Base-by-base conservation (phyloP, 2,113 vertebrate genomes). In the Xiphorhynchus elegans region DNA sequence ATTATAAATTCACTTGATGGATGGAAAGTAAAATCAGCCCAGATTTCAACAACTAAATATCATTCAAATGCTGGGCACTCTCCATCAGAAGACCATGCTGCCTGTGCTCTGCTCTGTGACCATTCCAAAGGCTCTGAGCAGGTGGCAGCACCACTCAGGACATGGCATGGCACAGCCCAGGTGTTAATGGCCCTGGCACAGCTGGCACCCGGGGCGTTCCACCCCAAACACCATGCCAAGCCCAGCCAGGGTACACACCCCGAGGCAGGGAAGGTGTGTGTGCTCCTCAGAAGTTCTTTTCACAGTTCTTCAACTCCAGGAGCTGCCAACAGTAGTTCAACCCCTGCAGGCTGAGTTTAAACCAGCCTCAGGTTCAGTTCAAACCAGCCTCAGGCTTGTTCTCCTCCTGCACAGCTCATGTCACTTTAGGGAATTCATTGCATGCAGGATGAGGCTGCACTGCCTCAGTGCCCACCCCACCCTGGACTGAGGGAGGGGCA, bases 51-150 rank as follows among this genome's bases (percentile, higher is more conserved):
- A 56, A 63, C 3, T 74, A 28, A 29, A 64, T 72, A 4, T 3
- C 8, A 77, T 67, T 44, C 17, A 70, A 70, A 70, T 17, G 52
- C 83, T 66, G 67, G 26, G 31, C 63, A 58, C 29, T 52, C 14
- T 6, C 19, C 17, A 46, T 31, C 1, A 3, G 2, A 64, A 56
- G 21, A 50, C 23, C 15, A 20, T 0, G 0, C 19, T 37, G 74
- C 13, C 58, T 89, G 21, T 85, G 66, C 31, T 84, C 37, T 50
- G 42, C 31, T 64, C 31, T 74, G 63, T 53, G 47, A 42, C 9
- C 21, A 6, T 42, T 69, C 40, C 44, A 7, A 7, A n/a, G 79
- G 13, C 44, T 13, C 2, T 46, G 66, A 73, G 87, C 59, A 87
- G 91, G 42, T 1, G 3, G 47, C 87, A 55, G 80, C 77, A 74